Evolutionary conservation across 2,797 vertebrate genomes (phyloP).

Genomic region (Danio kyathit): DNA sequence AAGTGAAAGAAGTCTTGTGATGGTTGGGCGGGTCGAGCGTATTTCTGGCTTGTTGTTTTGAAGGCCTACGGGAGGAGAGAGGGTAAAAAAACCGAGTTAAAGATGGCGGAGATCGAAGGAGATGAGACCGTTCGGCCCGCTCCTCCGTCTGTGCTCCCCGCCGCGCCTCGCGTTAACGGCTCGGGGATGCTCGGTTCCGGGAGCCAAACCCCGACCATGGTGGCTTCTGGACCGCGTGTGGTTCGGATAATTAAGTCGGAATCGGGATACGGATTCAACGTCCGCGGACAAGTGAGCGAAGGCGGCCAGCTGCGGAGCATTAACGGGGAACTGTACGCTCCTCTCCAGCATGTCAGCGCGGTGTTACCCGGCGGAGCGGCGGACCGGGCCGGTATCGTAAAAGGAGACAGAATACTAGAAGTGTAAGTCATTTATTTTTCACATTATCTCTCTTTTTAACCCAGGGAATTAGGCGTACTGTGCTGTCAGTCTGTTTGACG

Average conservation of each 20-base stretch:
- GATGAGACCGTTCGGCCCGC: constrained; percentile 80
- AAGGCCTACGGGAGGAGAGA: constrained; percentile 63
- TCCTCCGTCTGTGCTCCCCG: constrained; percentile 60
- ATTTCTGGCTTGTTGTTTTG: constrained; percentile 73
- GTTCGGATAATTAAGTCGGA: constrained; percentile 95
- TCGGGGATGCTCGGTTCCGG: constrained; percentile 73
- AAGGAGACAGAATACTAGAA: constrained; percentile 94
- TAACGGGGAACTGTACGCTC: constrained; percentile 97
- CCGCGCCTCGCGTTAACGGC: constrained; percentile 78
- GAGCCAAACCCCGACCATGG: constrained; percentile 68
- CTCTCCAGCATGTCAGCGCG: constrained; percentile 97
- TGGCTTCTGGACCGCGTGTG: constrained; percentile 85
- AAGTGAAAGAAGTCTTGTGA: constrained; percentile 69
- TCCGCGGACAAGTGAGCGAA: constrained; percentile 97
- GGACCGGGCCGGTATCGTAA: constrained; percentile 92
- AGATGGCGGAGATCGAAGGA: constrained; percentile 93
- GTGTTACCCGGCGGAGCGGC: constrained; percentile 95
- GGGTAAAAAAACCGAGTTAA: constrained; percentile 74
- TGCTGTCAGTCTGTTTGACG: background rate
- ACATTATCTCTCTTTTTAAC: background rate
- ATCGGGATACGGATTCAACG: constrained; percentile 96
- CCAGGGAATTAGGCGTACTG: background rate
- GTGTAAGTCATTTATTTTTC: constrained; percentile 85
- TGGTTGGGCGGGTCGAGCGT: constrained; percentile 72
- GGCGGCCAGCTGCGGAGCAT: constrained; percentile 97